Evolutionary conservation across 2,888 invertebrate genomes (phyloP).

Genomic region (Melieria picta): DNA sequence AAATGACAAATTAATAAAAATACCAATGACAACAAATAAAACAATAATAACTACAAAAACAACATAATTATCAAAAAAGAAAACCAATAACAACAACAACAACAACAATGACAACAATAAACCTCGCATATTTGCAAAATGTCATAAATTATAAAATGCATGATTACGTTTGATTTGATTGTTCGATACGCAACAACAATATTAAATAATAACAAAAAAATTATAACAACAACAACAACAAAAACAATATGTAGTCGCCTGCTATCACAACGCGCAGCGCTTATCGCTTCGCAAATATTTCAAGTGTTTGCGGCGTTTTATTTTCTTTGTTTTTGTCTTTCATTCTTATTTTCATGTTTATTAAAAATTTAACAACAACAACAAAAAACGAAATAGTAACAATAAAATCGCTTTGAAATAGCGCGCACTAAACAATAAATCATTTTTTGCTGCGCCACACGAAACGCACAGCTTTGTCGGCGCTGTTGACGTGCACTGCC

Average conservation of each 20-base stretch:
- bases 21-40: too few relatives aligned
- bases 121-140: background rate
- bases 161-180: constrained; percentile 7
- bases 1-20: too few relatives aligned
- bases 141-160: constrained; percentile 7
- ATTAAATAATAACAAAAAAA: background rate
- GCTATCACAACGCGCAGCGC: background rate
- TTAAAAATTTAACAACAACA: background rate
- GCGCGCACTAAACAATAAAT: constrained; percentile 1
- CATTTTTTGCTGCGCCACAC: background rate
- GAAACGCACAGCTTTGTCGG: too few relatives aligned
- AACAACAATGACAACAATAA: too few relatives aligned
- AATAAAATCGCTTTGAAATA: background rate
- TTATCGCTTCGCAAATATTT: constrained; percentile 4
- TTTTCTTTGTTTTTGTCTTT: background rate
- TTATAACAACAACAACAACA: background rate
- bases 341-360: background rate
- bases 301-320: constrained; percentile 1
- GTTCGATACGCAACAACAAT: background rate
- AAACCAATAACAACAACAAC: too few relatives aligned
- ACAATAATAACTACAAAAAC: too few relatives aligned
- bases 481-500: too few relatives aligned
- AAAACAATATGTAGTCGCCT: background rate
- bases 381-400: background rate
- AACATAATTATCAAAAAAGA: too few relatives aligned